Percentiles rank a stretch among this genome's conserved stretches.
Evolutionary conservation across 1,140 invertebrate genomes (phyloP).

Genomic region (Laupala kohalensis): DNA sequence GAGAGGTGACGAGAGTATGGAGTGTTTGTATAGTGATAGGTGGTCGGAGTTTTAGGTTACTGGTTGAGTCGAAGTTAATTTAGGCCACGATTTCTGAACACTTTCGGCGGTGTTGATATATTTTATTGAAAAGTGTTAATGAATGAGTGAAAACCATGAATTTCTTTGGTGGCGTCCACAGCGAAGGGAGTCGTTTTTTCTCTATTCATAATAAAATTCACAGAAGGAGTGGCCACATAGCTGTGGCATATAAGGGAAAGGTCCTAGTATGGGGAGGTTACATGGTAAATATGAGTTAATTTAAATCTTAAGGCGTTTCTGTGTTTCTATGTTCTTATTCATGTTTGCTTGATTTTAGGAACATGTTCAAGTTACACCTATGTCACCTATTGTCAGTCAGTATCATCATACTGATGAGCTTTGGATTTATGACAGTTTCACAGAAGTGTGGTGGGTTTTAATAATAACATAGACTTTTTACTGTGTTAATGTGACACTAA

Average conservation of each 20-base stretch:
- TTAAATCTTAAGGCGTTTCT: background rate
- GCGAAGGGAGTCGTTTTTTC: conserved; percentile 2
- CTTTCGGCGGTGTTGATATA: too few species aligned
- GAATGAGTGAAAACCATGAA: too few species aligned
- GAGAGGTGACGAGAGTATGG: too few species aligned
- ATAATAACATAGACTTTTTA: background rate
- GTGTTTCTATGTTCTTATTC: background rate
- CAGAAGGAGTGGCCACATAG: conserved; percentile 7
- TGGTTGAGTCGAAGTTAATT: too few species aligned
- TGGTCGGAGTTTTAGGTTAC: too few species aligned
- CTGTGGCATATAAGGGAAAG: background rate
- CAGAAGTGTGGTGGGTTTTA: conserved; percentile 1
- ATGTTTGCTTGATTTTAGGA: background rate
- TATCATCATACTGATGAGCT: conserved; percentile 3
- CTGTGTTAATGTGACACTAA: background rate
- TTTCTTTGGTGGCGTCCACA: background rate
- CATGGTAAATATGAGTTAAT: conserved; percentile 1
- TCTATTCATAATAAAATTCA: background rate
- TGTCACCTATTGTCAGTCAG: background rate
- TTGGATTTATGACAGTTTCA: conserved; percentile 1
- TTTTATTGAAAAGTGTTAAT: too few species aligned
- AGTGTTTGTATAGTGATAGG: too few species aligned
- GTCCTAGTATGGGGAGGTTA: conserved; percentile 8
- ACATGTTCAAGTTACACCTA: background rate
- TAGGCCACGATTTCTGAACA: too few species aligned